A percentile compares a stretch with the other conserved stretches of the same genome.
Evolutionary conservation across 2,113 vertebrate genomes (phyloP).

Genomic region (Macaca nemestrina): DNA sequence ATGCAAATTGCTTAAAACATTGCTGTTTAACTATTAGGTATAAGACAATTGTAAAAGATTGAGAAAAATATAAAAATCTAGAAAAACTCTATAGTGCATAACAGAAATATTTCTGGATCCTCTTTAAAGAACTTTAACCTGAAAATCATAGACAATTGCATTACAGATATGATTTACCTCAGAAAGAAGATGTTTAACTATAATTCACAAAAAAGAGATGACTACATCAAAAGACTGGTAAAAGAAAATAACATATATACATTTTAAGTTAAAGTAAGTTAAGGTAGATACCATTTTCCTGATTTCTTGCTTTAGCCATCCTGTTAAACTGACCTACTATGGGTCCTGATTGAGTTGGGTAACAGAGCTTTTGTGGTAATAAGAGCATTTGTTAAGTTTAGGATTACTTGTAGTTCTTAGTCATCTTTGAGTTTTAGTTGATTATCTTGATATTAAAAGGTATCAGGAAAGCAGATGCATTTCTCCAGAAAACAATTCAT

Average conservation of each 20-base stretch:
- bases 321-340: not conserved
- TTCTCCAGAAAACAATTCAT: constrained; percentile 49
- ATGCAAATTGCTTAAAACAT: not conserved
- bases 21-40: not conserved
- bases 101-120: not conserved
- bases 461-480: not conserved
- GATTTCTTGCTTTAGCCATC: not conserved
- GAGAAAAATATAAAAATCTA: not conserved
- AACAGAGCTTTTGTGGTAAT: not conserved
- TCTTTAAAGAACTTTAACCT: constrained; percentile 32
- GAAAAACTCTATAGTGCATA: not conserved
- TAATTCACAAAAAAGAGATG: not conserved
- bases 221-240: not conserved
- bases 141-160: not conserved
- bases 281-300: not conserved
- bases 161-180: not conserved
- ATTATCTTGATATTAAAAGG: constrained; percentile 23
- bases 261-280: constrained; percentile 39
- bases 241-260: not conserved
- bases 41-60: not conserved
- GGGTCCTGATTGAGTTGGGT: not conserved
- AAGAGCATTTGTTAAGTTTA: not conserved
- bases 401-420: not conserved
- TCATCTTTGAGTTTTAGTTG: not conserved
- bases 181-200: not conserved